These are phyloP conservation scores for Perca flavescens DNA, from an alignment of 2,113 vertebrate species.

Conservation along the genomic window DNA sequence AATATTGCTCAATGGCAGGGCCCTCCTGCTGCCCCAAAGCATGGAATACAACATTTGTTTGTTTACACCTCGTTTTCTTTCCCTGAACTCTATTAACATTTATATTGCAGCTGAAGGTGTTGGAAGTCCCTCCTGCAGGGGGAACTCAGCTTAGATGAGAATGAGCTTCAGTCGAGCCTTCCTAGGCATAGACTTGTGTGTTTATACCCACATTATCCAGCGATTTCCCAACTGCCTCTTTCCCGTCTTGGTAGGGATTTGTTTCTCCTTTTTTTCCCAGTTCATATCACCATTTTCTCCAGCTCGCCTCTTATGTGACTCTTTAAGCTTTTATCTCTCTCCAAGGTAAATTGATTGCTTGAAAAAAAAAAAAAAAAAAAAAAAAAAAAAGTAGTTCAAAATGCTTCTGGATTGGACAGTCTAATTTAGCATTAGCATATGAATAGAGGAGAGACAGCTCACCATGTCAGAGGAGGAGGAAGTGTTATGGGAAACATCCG, in stretches of 20 bases:
- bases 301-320: slow-evolving; percentile 79
- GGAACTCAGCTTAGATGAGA: slow-evolving; percentile 78
- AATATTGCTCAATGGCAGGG: slow-evolving; percentile 67
- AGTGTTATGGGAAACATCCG: slow-evolving; percentile 79
- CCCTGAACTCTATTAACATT: slow-evolving; percentile 88
- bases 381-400: slow-evolving; percentile 58
- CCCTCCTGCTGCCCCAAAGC: slow-evolving; percentile 79
- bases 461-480: slow-evolving; percentile 74
- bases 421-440: slow-evolving; percentile 82
- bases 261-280: slow-evolving; percentile 33
- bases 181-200: slow-evolving; percentile 76
- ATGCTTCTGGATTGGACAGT: slow-evolving; percentile 73
- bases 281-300: slow-evolving; percentile 79
- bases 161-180: slow-evolving; percentile 79
- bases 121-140: slow-evolving; percentile 82
- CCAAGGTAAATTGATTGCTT: slow-evolving; percentile 84
- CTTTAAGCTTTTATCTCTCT: slow-evolving; percentile 83
- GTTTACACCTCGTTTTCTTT: slow-evolving; percentile 84
- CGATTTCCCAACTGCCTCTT: slow-evolving; percentile 78
- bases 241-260: slow-evolving; percentile 51
- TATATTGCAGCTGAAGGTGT: slow-evolving; percentile 86
- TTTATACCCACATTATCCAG: slow-evolving; percentile 80
- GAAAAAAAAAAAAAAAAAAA: slow-evolving; percentile 43
- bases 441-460: slow-evolving; percentile 75
- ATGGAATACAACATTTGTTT: slow-evolving; percentile 84